phyloP scores from a whole-genome alignment of 37 sponge, comb jelly and placozoan genomes.

The Beroe ovata region DNA sequence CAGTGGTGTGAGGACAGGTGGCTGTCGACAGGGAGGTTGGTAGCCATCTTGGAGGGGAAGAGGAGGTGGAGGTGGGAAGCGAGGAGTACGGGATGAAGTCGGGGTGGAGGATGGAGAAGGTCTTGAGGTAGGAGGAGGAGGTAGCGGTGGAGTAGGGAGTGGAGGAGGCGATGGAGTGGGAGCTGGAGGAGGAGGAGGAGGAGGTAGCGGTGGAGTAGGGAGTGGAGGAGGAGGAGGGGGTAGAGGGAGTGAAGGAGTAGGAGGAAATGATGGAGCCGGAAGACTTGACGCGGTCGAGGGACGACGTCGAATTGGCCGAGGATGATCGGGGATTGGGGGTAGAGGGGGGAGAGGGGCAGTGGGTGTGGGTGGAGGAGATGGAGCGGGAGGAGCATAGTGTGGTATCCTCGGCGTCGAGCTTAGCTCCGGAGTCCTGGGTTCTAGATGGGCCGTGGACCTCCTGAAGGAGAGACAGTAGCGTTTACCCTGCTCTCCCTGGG shows the following conservation, averaged over 20 bases:
- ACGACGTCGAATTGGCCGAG: no score
- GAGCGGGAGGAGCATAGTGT: no score
- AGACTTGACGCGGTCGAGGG: no score
- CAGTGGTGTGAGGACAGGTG: background rate
- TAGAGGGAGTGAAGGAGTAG: no score
- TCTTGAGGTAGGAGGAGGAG: constrained; percentile 1
- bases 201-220: background rate
- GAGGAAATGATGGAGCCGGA: no score
- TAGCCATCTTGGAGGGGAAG: no score
- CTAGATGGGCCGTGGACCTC: background rate
- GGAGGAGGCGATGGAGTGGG: background rate
- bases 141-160: background rate
- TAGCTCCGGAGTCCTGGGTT: background rate
- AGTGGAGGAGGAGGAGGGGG: background rate
- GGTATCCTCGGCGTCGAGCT: no score
- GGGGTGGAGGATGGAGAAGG: background rate
- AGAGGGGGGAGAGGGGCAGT: no score
- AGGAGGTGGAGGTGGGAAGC: background rate
- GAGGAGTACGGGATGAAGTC: no score
- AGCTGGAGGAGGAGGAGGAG: no score
- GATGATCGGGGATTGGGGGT: no score
- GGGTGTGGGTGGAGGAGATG: background rate
- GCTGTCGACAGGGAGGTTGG: no score
- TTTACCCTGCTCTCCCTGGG: background rate
- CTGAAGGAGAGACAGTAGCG: background rate